Evolutionary conservation across 2,888 invertebrate genomes (phyloP), one percentile per base, ranked within the genome.

Genomic region (Pammene fasciana): DNA sequence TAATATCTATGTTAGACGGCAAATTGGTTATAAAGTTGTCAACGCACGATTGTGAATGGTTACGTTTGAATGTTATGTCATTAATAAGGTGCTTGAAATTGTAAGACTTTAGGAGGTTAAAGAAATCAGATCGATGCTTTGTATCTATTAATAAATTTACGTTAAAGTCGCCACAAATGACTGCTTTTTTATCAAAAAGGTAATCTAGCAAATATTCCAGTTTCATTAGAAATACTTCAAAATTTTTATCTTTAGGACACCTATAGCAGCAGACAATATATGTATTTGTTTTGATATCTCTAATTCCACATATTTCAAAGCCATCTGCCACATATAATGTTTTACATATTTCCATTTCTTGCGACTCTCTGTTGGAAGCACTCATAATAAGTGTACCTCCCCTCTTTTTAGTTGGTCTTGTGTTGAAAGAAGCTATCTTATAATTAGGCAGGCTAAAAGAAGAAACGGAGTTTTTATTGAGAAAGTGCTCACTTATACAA

Each of bases 1-100:
- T 7, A 7, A 13, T 13, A n/a, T 50, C 18, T 8, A 18, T 0
- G 9, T 50, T 11, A n/a, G 34, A 10, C 0, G 52, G 62, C 6
- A 62, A 13, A 41, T 62, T 62, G 38, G 62, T 62, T 8, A 52
- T 9, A n/a, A 26, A 62, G n/a, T 62, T 62, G n/a, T 62, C 62
- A 52, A 62, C 8, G 38, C 61, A 61, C 7, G 61, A 61, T 16
- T 61, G 50, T 1, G 61, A 61, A 2, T 16, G 10, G n/a, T 61
- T 61, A 50, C 61, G 48, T 16, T 41, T 61, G 46, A 61, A 61
- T 1, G 61, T 61, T 7, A 50, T 14, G 11, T 50, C 50, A 38
- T 61, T 16, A n/a, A 61, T 50, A 38, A 61, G 16, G 16, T 50
- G 16, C 9, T 36, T 50, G 50, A 61, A 61, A 10, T 52, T 52